Evolutionary conservation across 30 jellyfish, hydroid and myxozoan species (phyloP).

Genomic region (Aurelia aurita): DNA sequence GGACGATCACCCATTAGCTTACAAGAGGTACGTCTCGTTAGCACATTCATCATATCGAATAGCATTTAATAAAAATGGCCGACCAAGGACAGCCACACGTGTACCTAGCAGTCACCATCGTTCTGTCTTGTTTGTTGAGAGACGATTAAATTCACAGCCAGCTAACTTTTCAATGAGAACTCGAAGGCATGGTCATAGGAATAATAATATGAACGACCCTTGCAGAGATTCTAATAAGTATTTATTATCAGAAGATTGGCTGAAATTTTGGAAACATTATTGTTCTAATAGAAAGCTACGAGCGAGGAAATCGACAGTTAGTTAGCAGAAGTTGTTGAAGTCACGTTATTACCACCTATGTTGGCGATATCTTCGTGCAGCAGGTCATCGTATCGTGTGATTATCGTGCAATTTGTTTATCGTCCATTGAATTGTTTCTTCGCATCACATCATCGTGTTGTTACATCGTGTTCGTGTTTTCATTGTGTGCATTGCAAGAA

Average conservation of each 20-base stretch:
- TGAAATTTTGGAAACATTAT: constrained; percentile 23
- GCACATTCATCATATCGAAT: constrained; percentile 47
- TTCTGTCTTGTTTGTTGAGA: constrained; percentile 74
- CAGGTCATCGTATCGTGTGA: too few species aligned
- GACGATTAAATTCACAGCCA: constrained; percentile 32
- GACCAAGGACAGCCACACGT: constrained; percentile 68
- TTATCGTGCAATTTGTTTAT: too few species aligned
- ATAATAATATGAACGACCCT: neutral
- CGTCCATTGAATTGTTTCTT: too few species aligned
- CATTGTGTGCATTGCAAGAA: too few species aligned
- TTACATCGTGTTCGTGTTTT: too few species aligned
- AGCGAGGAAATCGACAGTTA: neutral
- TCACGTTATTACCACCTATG: too few species aligned
- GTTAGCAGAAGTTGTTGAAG: neutral
- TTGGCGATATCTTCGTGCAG: too few species aligned
- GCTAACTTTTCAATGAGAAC: constrained; percentile 44
- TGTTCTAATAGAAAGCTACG: constrained; percentile 20
- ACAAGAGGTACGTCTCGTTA: constrained; percentile 74
- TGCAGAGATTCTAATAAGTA: constrained; percentile 26
- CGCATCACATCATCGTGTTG: too few species aligned
- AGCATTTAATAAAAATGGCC: constrained; percentile 82
- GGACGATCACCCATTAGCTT: constrained; percentile 76
- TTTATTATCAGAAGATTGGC: constrained; percentile 33
- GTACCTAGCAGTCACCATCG: constrained; percentile 71
- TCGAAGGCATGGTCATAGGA: constrained; percentile 56